These are phyloP conservation scores for Siniperca scherzeri DNA, from an alignment of 2,797 vertebrate species.

Conservation along the genomic window DNA sequence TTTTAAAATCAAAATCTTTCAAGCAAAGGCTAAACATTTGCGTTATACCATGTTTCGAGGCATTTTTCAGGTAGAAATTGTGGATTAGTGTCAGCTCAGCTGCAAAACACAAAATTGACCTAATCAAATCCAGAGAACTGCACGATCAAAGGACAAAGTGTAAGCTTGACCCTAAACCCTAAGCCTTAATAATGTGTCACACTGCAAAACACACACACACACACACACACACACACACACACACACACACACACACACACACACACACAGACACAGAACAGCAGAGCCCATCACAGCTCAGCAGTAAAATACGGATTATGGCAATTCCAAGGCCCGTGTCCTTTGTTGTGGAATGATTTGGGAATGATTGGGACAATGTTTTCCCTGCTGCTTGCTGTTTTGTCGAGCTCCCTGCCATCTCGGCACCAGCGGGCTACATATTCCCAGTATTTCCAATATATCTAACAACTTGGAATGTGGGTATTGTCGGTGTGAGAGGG, in stretches of 20 bases:
- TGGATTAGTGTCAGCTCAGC: slow-evolving; percentile 16
- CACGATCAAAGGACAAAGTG: slow-evolving; percentile 59
- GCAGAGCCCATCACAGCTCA: slow-evolving; percentile 69
- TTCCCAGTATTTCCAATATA: slow-evolving; percentile 76
- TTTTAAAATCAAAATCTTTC: not conserved
- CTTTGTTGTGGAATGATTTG: slow-evolving; percentile 85
- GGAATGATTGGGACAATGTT: slow-evolving; percentile 77
- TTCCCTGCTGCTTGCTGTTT: slow-evolving; percentile 63
- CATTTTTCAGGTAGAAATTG: slow-evolving; percentile 11
- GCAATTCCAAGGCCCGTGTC: slow-evolving; percentile 70
- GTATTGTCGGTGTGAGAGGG: slow-evolving; percentile 26
- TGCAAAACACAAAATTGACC: slow-evolving; percentile 37
- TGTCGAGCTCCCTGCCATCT: slow-evolving; percentile 65
- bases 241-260: slow-evolving; percentile 33
- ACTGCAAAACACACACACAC: slow-evolving; percentile 16
- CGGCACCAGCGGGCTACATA: slow-evolving; percentile 73
- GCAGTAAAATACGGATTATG: slow-evolving; percentile 79
- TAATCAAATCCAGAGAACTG: slow-evolving; percentile 50
- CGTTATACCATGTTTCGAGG: not conserved
- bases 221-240: slow-evolving; percentile 21
- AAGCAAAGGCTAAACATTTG: not conserved
- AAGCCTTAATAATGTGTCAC: slow-evolving; percentile 58
- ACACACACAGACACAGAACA: slow-evolving; percentile 41
- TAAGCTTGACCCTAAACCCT: slow-evolving; percentile 49
- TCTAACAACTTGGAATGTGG: slow-evolving; percentile 69